A percentile compares a stretch with the other conserved stretches of the same genome.
These are phyloP conservation scores for Eustalomyia histrio DNA, from an alignment of 2,888 invertebrate genomes.

Conservation along the genomic window DNA sequence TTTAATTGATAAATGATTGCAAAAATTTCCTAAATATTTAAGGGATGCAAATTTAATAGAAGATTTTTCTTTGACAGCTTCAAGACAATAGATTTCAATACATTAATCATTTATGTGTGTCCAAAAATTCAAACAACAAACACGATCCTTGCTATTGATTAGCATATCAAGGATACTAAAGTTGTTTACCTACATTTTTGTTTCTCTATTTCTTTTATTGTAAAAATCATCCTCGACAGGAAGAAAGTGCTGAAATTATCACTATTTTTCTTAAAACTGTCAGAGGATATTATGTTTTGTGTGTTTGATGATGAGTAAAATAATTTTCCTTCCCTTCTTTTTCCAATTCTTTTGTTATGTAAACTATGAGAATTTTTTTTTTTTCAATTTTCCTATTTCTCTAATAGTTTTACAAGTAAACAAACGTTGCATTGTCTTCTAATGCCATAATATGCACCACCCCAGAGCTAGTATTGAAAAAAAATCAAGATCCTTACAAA, in stretches of 20 bases:
- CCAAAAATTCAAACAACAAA: not conserved
- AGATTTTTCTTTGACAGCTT: slow-evolving; percentile 12
- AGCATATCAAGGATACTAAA: slow-evolving; percentile 45
- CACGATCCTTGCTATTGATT: slow-evolving; percentile 33
- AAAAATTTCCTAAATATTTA: not conserved
- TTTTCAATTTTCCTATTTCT: slow-evolving; percentile 23
- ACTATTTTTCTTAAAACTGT: slow-evolving; percentile 39
- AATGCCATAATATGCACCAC: slow-evolving; percentile 55
- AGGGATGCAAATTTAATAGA: slow-evolving; percentile 11
- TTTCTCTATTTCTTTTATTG: not conserved
- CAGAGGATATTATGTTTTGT: slow-evolving; percentile 43
- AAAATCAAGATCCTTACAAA: slow-evolving; percentile 55
- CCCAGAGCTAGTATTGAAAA: slow-evolving; percentile 39
- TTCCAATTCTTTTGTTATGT: slow-evolving; percentile 56
- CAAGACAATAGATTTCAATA: not conserved
- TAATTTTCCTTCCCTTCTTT: slow-evolving; percentile 36
- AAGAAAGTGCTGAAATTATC: slow-evolving; percentile 59
- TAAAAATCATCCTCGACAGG: not conserved
- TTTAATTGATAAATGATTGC: slow-evolving; percentile 69
- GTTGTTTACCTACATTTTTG: slow-evolving; percentile 14
- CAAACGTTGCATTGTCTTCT: slow-evolving; percentile 44
- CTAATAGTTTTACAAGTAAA: slow-evolving; percentile 44
- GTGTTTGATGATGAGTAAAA: slow-evolving; percentile 33
- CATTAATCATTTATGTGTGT: slow-evolving; percentile 33
- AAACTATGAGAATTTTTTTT: slow-evolving; percentile 64